Evolutionary conservation across 2,113 vertebrate species (phyloP).

Genomic region (Monarcha castaneiventris): DNA sequence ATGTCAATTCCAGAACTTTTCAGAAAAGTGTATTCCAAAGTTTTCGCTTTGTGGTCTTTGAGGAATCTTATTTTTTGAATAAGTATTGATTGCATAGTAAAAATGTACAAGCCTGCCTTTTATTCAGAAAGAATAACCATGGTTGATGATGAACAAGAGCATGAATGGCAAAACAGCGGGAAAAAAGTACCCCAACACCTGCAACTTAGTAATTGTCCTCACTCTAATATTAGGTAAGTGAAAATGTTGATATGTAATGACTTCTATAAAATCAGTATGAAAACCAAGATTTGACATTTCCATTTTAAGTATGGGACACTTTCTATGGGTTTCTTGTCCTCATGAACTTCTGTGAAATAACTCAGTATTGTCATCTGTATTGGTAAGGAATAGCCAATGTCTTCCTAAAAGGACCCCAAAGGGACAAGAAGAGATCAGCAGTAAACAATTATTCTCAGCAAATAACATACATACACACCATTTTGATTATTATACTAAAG

Average conservation of each 20-base stretch:
- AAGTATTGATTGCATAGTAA: slow-evolving; percentile 60
- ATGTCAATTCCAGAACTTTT: slow-evolving; percentile 32
- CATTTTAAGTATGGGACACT: slow-evolving; percentile 42
- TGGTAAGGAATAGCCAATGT: background rate
- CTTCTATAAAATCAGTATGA: slow-evolving; percentile 53
- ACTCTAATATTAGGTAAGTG: slow-evolving; percentile 52
- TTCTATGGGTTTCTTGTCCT: background rate
- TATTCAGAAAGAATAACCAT: slow-evolving; percentile 68
- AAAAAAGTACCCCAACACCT: slow-evolving; percentile 25
- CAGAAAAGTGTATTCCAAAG: slow-evolving; percentile 34
- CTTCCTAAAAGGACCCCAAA: background rate
- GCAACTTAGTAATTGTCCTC: slow-evolving; percentile 53
- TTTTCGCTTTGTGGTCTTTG: slow-evolving; percentile 33
- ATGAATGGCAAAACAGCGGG: background rate
- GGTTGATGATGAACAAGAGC: slow-evolving; percentile 8
- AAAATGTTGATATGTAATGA: slow-evolving; percentile 37
- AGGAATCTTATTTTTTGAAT: slow-evolving; percentile 64
- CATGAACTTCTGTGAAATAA: slow-evolving; percentile 5
- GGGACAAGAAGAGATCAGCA: background rate
- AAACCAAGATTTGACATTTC: slow-evolving; percentile 52
- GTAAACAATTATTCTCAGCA: background rate
- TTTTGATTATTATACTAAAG: background rate
- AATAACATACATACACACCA: background rate
- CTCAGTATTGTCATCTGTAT: slow-evolving; percentile 28
- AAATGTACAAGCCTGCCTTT: slow-evolving; percentile 31